Conservation (phyloP, 1,140 invertebrate genomes). For the Ceratitis capitata region DNA sequence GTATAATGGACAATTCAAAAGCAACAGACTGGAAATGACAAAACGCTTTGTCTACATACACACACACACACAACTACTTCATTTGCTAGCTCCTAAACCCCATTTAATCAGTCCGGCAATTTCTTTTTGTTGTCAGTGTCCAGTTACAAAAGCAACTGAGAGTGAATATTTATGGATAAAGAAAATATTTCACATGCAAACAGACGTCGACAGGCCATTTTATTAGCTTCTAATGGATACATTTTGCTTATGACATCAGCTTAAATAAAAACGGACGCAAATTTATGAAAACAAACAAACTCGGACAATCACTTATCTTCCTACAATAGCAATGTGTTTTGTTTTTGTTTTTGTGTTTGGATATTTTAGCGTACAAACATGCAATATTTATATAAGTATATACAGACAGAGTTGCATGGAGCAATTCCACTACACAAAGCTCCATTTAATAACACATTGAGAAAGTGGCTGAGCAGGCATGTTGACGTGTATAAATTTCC, state of each 20-base stretch:
- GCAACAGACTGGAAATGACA: neutral
- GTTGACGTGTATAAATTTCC: too few species aligned
- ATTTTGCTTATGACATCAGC: neutral
- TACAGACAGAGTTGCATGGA: neutral
- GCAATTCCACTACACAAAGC: neutral
- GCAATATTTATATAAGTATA: neutral
- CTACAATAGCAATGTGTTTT: neutral
- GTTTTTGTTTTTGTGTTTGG: neutral
- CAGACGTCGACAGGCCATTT: constrained; percentile 3
- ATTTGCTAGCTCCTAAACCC: neutral
- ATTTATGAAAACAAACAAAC: neutral
- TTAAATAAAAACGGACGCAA: neutral
- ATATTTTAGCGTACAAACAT: neutral
- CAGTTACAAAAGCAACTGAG: neutral
- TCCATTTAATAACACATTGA: neutral
- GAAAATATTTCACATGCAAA: too few species aligned
- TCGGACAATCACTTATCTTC: neutral
- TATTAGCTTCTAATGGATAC: constrained; percentile 1
- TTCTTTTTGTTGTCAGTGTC: neutral
- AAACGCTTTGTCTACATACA: neutral
- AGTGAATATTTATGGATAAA: neutral
- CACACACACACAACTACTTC: too few species aligned
- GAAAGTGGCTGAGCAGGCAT: too few species aligned
- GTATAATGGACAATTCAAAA: neutral
- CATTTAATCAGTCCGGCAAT: neutral